These are phyloP conservation scores for Globodera ellingtonae DNA, from an alignment of 1,140 invertebrate genomes.

Conservation along the genomic window DNA sequence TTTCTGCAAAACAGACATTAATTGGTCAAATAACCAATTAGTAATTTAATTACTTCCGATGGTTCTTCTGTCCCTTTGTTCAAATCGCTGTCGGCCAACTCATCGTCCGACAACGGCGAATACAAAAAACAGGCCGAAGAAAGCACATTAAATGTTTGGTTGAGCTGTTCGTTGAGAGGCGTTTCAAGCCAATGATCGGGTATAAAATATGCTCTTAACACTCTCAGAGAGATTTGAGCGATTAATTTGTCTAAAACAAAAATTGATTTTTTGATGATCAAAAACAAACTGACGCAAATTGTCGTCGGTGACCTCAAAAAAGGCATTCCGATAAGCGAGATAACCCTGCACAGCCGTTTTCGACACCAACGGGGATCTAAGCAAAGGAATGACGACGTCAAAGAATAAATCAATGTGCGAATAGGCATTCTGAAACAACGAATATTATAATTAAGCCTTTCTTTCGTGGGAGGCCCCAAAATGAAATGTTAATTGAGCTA, in stretches of 20 bases:
- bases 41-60: too few relatives aligned
- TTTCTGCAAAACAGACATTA: constrained; percentile 7
- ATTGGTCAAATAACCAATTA: constrained; percentile 28
- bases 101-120: constrained; percentile 33
- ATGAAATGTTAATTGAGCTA: too few relatives aligned
- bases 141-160: constrained; percentile 72
- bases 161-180: constrained; percentile 71
- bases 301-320: constrained; percentile 39
- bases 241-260: constrained; percentile 69
- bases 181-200: constrained; percentile 79
- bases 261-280: constrained; percentile 9
- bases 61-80: constrained; percentile 6
- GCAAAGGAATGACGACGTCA: constrained; percentile 61
- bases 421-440: constrained; percentile 22
- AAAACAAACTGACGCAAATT: constrained; percentile 65
- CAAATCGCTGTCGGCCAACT: constrained; percentile 27
- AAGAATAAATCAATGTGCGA: constrained; percentile 45
- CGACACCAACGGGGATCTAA: constrained; percentile 67
- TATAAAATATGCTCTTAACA: constrained; percentile 79
- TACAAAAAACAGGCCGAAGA: constrained; percentile 64
- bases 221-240: constrained; percentile 74
- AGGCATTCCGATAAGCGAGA: constrained; percentile 61
- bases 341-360: constrained; percentile 70
- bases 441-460: not conserved
- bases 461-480: too few relatives aligned